These are phyloP conservation scores for Elegia similella DNA, from an alignment of 2,888 invertebrate genomes.

Conservation along the genomic window DNA sequence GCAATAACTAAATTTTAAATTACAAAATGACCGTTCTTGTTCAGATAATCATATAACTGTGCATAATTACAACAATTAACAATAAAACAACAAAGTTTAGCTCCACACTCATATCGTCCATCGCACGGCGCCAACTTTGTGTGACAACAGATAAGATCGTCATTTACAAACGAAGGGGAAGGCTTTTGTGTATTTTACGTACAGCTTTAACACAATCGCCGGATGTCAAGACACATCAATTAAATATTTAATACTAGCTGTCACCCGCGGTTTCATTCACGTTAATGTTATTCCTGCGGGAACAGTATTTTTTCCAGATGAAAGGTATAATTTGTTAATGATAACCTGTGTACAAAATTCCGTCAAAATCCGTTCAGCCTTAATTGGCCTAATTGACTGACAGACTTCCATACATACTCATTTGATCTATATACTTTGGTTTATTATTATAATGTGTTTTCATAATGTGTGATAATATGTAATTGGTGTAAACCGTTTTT, in stretches of 20 bases:
- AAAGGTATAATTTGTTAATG: too few species aligned
- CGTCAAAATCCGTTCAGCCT: too few species aligned
- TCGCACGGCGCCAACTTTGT: slow-evolving; percentile 2
- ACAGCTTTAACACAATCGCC: neutral
- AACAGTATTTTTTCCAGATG: too few species aligned
- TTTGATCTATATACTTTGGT: too few species aligned
- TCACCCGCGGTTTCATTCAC: too few species aligned
- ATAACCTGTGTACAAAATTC: too few species aligned
- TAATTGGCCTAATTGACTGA: too few species aligned
- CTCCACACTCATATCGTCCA: neutral
- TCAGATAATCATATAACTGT: neutral
- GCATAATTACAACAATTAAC: slow-evolving; percentile 2
- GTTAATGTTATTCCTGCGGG: too few species aligned
- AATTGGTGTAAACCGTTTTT: too few species aligned
- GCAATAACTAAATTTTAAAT: neutral
- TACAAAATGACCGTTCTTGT: neutral
- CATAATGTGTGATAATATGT: too few species aligned
- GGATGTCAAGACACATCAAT: neutral
- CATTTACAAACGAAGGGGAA: neutral
- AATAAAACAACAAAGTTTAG: slow-evolving; percentile 10
- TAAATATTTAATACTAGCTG: neutral
- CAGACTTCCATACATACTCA: too few species aligned
- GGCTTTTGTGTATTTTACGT: neutral
- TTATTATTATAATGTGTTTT: too few species aligned
- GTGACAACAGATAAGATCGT: neutral